Conservation (phyloP, 2,888 invertebrate species). For the Callosobruchus maculatus region DNA sequence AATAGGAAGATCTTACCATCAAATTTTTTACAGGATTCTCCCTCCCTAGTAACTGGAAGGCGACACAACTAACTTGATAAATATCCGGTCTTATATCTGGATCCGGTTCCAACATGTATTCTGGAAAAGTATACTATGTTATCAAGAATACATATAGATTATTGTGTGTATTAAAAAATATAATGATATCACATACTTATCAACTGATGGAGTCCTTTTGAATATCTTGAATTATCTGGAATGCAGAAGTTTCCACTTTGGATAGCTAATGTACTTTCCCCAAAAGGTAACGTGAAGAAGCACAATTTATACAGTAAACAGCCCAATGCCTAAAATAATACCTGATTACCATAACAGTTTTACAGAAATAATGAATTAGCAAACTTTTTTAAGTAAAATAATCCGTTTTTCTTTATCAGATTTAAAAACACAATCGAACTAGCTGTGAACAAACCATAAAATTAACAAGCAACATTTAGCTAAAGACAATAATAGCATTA, state of each 20-base stretch:
- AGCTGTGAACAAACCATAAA: too few relatives aligned
- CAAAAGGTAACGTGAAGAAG: constrained; percentile 86
- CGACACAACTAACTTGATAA: constrained; percentile 73
- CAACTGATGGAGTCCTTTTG: constrained; percentile 65
- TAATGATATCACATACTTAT: constrained; percentile 58
- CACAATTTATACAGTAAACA: constrained; percentile 86
- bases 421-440: too few relatives aligned
- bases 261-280: constrained; percentile 88
- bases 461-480: too few relatives aligned
- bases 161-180: too few relatives aligned
- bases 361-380: not conserved
- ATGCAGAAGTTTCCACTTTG: constrained; percentile 84
- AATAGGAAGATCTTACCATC: constrained; percentile 55
- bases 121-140: too few relatives aligned
- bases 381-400: too few relatives aligned
- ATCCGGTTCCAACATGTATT: constrained; percentile 81
- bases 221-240: constrained; percentile 75
- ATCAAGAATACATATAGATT: too few relatives aligned
- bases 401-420: too few relatives aligned
- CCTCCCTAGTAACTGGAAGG: constrained; percentile 67
- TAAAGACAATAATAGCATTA: too few relatives aligned
- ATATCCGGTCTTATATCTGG: constrained; percentile 81
- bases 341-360: not conserved
- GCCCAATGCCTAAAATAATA: constrained; percentile 66
- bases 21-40: constrained; percentile 79